Conservation (phyloP, 2,797 vertebrate genomes). For the Hephaestus fuliginosus region DNA sequence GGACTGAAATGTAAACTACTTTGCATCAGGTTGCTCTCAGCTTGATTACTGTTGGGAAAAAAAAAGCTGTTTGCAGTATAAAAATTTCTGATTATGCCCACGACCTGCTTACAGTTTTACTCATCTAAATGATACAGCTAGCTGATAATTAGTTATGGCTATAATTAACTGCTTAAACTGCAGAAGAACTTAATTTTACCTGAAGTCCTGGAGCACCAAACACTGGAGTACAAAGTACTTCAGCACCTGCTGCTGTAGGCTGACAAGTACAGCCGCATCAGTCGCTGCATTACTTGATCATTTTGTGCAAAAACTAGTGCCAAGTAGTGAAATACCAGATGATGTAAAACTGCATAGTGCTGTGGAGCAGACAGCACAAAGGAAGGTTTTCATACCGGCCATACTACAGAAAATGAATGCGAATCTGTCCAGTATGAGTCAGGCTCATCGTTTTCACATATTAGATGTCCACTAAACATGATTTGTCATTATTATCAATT, state of each 20-base stretch:
- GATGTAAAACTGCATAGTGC: background rate
- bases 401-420: background rate
- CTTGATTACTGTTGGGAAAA: slow-evolving; percentile 72
- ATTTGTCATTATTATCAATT: background rate
- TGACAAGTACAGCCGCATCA: background rate
- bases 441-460: background rate
- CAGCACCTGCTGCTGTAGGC: background rate
- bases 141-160: slow-evolving; percentile 66
- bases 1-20: slow-evolving; percentile 70
- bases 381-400: background rate
- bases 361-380: background rate
- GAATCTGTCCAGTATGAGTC: background rate
- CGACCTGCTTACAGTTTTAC: slow-evolving; percentile 36
- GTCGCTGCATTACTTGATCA: background rate
- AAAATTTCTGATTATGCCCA: slow-evolving; percentile 71
- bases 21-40: slow-evolving; percentile 66
- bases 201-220: slow-evolving; percentile 31
- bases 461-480: background rate
- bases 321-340: background rate
- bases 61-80: slow-evolving; percentile 64
- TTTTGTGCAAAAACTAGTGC: background rate
- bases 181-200: slow-evolving; percentile 49
- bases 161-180: slow-evolving; percentile 70
- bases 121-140: slow-evolving; percentile 52
- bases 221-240: slow-evolving; percentile 24